Base-by-base conservation (phyloP, 1,140 invertebrate genomes). In the Popillia japonica region DNA sequence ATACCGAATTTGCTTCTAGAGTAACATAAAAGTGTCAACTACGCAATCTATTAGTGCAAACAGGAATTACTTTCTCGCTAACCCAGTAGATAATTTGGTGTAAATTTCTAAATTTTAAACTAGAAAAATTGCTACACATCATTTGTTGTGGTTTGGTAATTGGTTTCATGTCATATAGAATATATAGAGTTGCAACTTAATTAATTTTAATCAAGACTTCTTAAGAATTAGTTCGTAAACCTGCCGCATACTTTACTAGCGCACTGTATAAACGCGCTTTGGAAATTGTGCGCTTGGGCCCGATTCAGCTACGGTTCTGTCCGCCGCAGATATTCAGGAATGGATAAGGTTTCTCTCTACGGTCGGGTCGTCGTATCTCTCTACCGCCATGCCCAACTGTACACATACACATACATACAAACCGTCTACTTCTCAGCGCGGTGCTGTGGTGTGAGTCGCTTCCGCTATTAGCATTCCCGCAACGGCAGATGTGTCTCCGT, bases 391-490 rank as follows among this genome's bases (percentile, higher is more conserved):
- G 20, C 61, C 27, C 44, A 48, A 14, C 10, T 2, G n/a, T 48
- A 48, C 44, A 17, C 44, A 14, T 17, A 48, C 44, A 17, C 20
- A 68, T 27, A 22, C 61, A 27, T 11, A 22, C 61, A 17, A 9
- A 64, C 59, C 59, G 59, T n/a, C 59, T 22, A 14, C 3, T 48
- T n/a, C 44, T 48, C 48, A 6, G n/a, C 61, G 20, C 23, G 4
- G 22, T 14, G 61, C 72, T 20, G 40, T 74, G 72, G 72, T 74
- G 72, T 74, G 72, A 44, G 72, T 74, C 72, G 72, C 72, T 74
- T 74, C 72, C 72, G 72, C 72, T 74, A 74, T 74, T 74, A 74
- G 72, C 72, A 74, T 74, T 74, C 72, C 72, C 72, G 72, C 72
- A 74, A 74, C 72, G 72, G 72, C 72, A 74, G 72, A 74, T 74